phyloP scores from a whole-genome alignment of 2,113 vertebrate genomes.

The Labrus mixtus region DNA sequence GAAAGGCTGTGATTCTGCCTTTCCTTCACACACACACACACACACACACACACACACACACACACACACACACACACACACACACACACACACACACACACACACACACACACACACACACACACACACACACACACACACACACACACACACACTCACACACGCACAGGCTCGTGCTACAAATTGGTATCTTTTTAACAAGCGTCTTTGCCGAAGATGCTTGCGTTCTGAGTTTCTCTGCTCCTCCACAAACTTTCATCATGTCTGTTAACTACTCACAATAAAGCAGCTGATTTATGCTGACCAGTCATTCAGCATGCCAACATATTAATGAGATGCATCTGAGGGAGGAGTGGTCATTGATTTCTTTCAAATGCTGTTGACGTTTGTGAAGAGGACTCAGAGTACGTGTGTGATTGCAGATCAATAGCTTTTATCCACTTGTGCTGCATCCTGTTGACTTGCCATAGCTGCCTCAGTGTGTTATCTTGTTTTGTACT shows the following conservation, averaged over 20 bases:
- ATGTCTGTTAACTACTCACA: conserved; percentile 49
- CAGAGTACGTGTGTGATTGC: conserved; percentile 19
- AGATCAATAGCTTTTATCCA: conserved; percentile 45
- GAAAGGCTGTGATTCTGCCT: conserved; percentile 54
- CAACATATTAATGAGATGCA: conserved; percentile 50
- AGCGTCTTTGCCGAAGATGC: conserved; percentile 42
- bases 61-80: conserved; percentile 11
- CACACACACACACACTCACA: conserved; percentile 17
- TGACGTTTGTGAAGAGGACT: conserved; percentile 42
- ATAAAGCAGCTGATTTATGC: conserved; percentile 59
- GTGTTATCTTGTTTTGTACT: not conserved
- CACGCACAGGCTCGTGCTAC: not conserved
- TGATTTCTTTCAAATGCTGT: conserved; percentile 44
- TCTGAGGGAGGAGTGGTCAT: conserved; percentile 29
- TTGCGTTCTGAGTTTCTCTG: conserved; percentile 55
- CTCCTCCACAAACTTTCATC: conserved; percentile 52
- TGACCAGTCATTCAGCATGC: not conserved
- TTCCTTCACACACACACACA: not conserved
- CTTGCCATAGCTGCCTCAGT: not conserved
- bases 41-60: conserved; percentile 3
- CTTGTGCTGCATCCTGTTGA: conserved; percentile 2
- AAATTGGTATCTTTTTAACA: conserved; percentile 46
- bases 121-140: conserved; percentile 11
- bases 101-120: conserved; percentile 3
- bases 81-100: conserved; percentile 17